phyloP scores from a whole-genome alignment of 2,113 vertebrate species.

The Hypanus sabinus region DNA sequence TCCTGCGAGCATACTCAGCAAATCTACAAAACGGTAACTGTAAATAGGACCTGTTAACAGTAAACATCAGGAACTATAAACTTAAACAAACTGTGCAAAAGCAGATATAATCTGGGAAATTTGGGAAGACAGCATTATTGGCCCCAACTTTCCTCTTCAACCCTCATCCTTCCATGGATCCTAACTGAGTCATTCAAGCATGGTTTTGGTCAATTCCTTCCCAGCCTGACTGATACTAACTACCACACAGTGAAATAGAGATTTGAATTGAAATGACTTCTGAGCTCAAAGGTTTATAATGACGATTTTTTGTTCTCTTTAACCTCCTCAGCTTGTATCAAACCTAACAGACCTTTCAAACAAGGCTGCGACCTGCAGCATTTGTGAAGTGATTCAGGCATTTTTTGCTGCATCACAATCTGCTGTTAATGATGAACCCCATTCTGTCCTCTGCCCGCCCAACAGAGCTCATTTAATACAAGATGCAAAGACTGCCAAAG shows the following conservation, averaged over 20 bases:
- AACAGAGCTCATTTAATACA: neutral
- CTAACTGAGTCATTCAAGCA: neutral
- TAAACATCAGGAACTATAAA: no score
- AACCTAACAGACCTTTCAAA: neutral
- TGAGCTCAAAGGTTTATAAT: neutral
- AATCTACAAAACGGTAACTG: no score
- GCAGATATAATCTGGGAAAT: neutral
- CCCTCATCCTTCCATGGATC: neutral
- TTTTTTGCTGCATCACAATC: neutral
- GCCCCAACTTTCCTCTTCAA: neutral
- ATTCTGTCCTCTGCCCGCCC: no score
- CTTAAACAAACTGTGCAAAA: no score
- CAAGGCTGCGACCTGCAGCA: neutral
- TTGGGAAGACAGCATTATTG: neutral
- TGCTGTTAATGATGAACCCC: neutral
- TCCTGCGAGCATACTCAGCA: no score
- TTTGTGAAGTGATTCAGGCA: neutral
- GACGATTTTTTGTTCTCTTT: no score
- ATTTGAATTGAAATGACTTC: neutral
- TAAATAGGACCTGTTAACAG: no score
- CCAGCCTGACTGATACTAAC: no score
- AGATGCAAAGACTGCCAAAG: neutral
- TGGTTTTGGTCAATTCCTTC: neutral
- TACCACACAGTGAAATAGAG: neutral
- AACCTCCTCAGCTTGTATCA: no score